Evolutionary conservation across 1,140 invertebrate genomes (phyloP), one percentile per base, ranked within the genome.

Genomic region (Bombus huntii): DNA sequence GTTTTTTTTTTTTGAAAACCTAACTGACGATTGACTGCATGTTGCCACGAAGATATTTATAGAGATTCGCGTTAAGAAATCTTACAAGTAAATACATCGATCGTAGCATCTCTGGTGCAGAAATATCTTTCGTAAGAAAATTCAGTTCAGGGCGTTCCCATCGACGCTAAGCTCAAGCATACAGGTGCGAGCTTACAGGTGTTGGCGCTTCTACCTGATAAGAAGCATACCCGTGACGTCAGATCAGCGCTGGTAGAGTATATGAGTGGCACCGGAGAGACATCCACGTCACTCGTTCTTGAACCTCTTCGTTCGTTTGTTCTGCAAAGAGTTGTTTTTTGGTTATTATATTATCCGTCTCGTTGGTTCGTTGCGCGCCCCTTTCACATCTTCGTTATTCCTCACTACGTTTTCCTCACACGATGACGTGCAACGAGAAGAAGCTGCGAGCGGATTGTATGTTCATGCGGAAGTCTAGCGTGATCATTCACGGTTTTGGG

Each of bases 201-300:
- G 87, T 90, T 91, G 89, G 90, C 86, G 74, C 90, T 87, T 86
- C 88, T 91, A 65, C 80, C 88, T 93, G 94, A 94, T 94, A 95
- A 94, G 93, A 92, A 94, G 93, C 83, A 91, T 92, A 90, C 89
- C 93, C 90, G 93, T 95, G 95, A 95, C 95, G 95, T 95, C 94
- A 95, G 90, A 90, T 91, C 90, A 91, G 81, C 91, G 89, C 92
- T 91, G 78, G 85, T 93, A 93, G 94, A 90, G 94, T 95, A 95
- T 95, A 95, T 95, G 92, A 95, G 93, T 92, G 92, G 92, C 91
- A 85, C 91, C 91, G 68, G 84, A 89, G 91, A 90, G 87, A 90
- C 90, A 87, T 94, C 93, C 94, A 95, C 94, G 94, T 95, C 94
- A 95, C 93, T 95, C 91, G 91, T 94, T 94, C 92, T 93, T 93